These are phyloP conservation scores for Zosterops lateralis DNA, from an alignment of 2,113 vertebrate species.

Conservation along the genomic window DNA sequence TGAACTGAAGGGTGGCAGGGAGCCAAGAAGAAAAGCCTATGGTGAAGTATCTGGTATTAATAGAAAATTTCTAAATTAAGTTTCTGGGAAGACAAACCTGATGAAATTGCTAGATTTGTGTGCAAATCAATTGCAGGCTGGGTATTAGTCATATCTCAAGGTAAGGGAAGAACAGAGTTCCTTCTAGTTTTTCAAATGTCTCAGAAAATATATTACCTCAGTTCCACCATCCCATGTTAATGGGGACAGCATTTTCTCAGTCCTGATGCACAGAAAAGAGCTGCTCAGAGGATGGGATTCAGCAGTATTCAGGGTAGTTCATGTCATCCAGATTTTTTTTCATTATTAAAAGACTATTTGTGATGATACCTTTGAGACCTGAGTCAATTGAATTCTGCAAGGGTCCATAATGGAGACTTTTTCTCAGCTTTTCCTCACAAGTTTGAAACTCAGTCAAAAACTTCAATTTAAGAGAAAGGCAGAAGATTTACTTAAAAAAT, in stretches of 20 bases:
- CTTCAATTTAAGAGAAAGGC: not conserved
- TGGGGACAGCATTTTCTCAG: not conserved
- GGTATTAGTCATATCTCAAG: not conserved
- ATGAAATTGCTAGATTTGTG: slow-evolving; percentile 11
- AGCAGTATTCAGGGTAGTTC: not conserved
- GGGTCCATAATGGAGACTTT: not conserved
- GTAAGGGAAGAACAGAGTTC: not conserved
- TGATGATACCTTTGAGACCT: not conserved
- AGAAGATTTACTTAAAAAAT: not conserved
- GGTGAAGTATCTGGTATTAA: slow-evolving; percentile 33
- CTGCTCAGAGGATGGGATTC: not conserved
- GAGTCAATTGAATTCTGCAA: not conserved
- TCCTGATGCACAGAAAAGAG: not conserved
- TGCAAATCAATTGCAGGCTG: not conserved
- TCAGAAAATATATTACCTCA: not conserved
- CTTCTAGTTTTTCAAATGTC: not conserved
- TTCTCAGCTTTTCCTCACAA: not conserved
- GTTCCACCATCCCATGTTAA: not conserved
- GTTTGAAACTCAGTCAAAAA: not conserved
- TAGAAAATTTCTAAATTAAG: slow-evolving; percentile 53
- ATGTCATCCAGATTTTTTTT: not conserved
- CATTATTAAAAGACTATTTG: not conserved
- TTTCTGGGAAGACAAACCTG: slow-evolving; percentile 29
- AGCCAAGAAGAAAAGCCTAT: slow-evolving; percentile 42
- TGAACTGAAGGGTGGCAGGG: not conserved